A percentile compares a stretch with the other conserved stretches of the same genome.
Evolutionary conservation across 2,888 invertebrate genomes (phyloP).

Genomic region (Girardia tigrina): DNA sequence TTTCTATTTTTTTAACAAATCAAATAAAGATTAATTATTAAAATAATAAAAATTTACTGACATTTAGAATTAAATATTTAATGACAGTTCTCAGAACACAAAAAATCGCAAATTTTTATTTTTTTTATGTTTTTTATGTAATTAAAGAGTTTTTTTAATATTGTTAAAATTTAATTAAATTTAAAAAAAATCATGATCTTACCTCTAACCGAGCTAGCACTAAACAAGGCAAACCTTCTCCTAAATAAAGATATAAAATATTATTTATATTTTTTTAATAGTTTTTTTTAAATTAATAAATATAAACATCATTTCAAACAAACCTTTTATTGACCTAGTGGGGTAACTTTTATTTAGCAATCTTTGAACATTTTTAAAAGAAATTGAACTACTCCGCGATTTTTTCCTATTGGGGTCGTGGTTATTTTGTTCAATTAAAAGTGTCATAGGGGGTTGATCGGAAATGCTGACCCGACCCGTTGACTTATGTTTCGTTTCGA

Average conservation of each 20-base stretch:
- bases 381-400: background rate
- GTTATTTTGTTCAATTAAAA: background rate
- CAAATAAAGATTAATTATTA: too few relatives aligned
- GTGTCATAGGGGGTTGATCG: background rate
- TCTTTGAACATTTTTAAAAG: background rate
- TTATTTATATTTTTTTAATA: background rate
- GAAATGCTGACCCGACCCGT: background rate
- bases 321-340: background rate
- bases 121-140: too few relatives aligned
- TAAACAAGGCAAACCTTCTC: background rate
- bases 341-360: background rate
- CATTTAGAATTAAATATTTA: too few relatives aligned
- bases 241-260: background rate
- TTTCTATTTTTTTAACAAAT: too few relatives aligned
- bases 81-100: too few relatives aligned
- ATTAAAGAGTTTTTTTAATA: too few relatives aligned
- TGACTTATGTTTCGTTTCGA: background rate
- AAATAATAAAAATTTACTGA: too few relatives aligned
- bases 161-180: too few relatives aligned
- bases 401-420: slow-evolving; percentile 5
- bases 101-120: too few relatives aligned
- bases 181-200: background rate
- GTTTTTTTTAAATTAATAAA: background rate
- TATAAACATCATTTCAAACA: background rate
- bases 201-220: background rate